A percentile compares a stretch with the other conserved stretches of the same genome.
Conservation (phyloP, 2,113 vertebrate genomes). For the Pelvicachromis taeniatus region DNA sequence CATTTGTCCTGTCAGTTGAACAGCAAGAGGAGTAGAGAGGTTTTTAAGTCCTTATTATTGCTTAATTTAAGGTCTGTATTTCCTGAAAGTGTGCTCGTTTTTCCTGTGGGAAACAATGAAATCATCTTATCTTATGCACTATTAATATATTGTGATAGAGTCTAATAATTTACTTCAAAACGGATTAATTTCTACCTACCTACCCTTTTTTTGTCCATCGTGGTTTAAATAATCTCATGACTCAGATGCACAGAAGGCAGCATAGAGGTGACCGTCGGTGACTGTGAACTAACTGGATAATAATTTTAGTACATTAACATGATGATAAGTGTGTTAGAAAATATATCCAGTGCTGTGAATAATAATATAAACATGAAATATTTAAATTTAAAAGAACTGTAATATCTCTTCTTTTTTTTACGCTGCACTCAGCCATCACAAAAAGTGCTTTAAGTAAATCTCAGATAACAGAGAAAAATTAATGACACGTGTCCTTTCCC, state of each 20-base stretch:
- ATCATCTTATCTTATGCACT: neutral
- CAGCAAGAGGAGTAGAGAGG: neutral
- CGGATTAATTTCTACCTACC: neutral
- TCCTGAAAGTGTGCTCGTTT: neutral
- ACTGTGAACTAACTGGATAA: neutral
- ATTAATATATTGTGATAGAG: neutral
- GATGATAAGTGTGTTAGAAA: neutral
- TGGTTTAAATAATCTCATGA: neutral
- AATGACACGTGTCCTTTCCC: neutral
- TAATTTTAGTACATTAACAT: neutral
- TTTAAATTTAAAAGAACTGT: neutral
- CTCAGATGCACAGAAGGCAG: neutral
- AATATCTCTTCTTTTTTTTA: neutral
- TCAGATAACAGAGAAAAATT: neutral
- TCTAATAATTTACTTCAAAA: neutral
- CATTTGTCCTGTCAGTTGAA: neutral
- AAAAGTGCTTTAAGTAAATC: neutral
- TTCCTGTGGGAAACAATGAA: neutral
- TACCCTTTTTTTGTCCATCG: neutral
- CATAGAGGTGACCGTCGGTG: neutral
- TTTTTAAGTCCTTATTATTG: neutral
- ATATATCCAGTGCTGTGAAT: neutral
- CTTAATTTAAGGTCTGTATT: neutral
- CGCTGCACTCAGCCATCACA: neutral
- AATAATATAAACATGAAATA: neutral